Conservation (phyloP, 2,113 vertebrate species). For the Muscicapa adusta region DNA sequence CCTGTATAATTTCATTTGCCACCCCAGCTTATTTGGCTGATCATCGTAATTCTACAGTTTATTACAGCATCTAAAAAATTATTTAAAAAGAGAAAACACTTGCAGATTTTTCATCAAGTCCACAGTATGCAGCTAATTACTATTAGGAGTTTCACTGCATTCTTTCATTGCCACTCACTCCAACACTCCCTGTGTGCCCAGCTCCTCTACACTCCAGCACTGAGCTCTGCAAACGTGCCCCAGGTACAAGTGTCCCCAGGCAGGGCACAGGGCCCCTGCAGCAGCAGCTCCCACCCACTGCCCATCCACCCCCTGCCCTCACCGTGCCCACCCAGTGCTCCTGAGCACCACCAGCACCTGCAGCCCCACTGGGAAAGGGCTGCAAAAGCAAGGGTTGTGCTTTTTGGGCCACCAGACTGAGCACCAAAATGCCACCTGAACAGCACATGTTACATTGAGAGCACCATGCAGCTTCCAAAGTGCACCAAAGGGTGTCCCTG, state of each 20-base stretch:
- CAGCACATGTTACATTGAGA: neutral
- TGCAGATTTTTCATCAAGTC: neutral
- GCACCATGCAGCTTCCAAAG: neutral
- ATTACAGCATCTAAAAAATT: neutral
- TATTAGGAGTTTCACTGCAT: neutral
- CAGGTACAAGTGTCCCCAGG: fast-evolving
- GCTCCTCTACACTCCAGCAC: neutral
- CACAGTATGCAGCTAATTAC: fast-evolving
- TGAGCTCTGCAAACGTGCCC: neutral
- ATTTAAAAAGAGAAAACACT: neutral
- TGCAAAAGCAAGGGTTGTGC: neutral
- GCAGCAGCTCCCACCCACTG: neutral
- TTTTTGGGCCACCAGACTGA: neutral
- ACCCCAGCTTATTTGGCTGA: neutral
- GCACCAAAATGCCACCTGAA: neutral
- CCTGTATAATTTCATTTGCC: neutral
- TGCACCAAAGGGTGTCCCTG: neutral
- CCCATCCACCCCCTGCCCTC: neutral
- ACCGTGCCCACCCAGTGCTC: neutral
- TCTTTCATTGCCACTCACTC: neutral
- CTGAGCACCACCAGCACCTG: neutral
- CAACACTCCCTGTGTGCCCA: neutral
- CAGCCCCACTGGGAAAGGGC: neutral
- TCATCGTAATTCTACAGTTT: neutral
- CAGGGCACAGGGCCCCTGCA: neutral